Conservation (phyloP, 2,113 vertebrate species). For the Merops nubicus region DNA sequence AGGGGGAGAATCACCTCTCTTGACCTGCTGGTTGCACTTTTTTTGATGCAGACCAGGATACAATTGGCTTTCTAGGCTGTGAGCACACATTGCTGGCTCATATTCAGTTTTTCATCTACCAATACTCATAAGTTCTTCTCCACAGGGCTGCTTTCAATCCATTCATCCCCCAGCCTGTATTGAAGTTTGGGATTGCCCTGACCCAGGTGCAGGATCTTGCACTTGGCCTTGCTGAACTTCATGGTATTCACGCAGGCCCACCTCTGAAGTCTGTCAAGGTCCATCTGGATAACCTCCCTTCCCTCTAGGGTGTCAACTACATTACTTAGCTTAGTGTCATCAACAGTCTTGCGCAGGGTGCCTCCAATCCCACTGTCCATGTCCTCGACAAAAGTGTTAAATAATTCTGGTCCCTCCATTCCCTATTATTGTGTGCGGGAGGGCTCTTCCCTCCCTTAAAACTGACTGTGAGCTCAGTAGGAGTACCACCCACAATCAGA, state of each 20-base stretch:
- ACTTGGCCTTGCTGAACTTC: not conserved
- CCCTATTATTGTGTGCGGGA: not conserved
- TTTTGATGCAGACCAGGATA: not conserved
- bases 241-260: not conserved
- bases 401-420: not conserved
- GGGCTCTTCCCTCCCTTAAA: not conserved
- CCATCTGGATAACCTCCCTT: not conserved
- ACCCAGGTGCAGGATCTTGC: rapidly evolving
- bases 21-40: rapidly evolving
- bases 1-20: not conserved
- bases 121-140: not conserved
- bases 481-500: not conserved
- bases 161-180: not conserved
- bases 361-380: not conserved
- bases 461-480: not conserved
- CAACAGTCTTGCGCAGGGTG: not conserved
- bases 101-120: not conserved
- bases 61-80: not conserved
- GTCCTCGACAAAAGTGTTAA: not conserved
- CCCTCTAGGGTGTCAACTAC: not conserved
- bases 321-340: not conserved
- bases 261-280: not conserved
- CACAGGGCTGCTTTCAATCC: not conserved
- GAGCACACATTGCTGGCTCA: not conserved
- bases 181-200: not conserved